Conservation (phyloP, 2,113 vertebrate species). For the Tetrax tetrax region DNA sequence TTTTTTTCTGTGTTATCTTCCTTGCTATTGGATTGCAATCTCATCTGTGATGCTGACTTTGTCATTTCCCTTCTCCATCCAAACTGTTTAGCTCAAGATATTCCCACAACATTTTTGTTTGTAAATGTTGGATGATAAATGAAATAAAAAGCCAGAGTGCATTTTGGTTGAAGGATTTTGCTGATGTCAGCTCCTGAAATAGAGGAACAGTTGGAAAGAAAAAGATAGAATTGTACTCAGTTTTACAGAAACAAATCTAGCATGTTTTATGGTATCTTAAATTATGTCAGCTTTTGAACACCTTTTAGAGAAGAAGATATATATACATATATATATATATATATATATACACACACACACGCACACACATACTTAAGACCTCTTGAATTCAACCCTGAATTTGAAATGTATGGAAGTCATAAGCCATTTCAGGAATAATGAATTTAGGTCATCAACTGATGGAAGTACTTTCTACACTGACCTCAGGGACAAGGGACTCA, state of each 20-base stretch:
- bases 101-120: conserved; percentile 11
- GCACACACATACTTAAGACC: neutral
- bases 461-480: neutral
- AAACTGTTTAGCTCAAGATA: conserved; percentile 25
- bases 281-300: neutral
- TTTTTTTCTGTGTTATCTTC: neutral
- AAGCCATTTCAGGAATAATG: neutral
- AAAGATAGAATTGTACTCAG: neutral
- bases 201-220: neutral
- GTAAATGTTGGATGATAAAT: conserved; percentile 26
- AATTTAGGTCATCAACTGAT: neutral
- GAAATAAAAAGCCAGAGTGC: conserved; percentile 23
- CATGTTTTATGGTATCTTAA: neutral
- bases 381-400: neutral
- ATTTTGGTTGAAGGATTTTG: conserved; percentile 41
- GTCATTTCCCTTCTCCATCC: neutral
- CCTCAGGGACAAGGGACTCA: neutral
- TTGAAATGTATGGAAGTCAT: neutral
- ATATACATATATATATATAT: neutral
- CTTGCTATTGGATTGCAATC: conserved; percentile 17
- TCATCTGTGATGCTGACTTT: conserved; percentile 37
- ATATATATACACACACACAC: no score
- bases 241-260: neutral
- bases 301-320: neutral
- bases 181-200: neutral